These are phyloP conservation scores for Lepisosteus oculatus DNA, from an alignment of 2,113 vertebrate species.

Conservation along the genomic window DNA sequence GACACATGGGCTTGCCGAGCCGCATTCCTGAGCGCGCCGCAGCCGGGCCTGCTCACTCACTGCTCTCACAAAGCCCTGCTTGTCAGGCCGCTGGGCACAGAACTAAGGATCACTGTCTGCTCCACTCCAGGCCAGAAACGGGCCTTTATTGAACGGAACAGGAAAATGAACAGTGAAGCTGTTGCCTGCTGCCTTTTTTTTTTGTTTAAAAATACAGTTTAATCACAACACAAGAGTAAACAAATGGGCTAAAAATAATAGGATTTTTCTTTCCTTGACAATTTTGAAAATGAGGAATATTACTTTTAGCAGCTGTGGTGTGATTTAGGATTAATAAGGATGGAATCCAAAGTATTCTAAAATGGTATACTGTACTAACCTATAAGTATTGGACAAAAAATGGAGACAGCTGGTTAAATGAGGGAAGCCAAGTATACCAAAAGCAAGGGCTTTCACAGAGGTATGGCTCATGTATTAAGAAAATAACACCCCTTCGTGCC, in stretches of 20 bases:
- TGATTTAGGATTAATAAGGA: too few species aligned
- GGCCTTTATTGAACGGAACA: conserved; percentile 17
- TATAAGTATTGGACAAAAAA: too few species aligned
- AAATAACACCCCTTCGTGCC: too few species aligned
- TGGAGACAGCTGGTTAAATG: too few species aligned
- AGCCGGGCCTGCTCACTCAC: conserved; percentile 24
- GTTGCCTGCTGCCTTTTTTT: neutral
- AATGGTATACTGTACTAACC: too few species aligned
- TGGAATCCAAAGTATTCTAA: too few species aligned
- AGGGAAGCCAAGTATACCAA: too few species aligned
- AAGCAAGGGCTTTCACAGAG: too few species aligned
- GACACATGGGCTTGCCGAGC: conserved; percentile 5
- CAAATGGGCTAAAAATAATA: too few species aligned
- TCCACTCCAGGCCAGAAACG: conserved; percentile 22
- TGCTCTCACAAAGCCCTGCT: conserved; percentile 44
- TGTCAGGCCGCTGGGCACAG: conserved; percentile 35
- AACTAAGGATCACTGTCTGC: conserved; percentile 56
- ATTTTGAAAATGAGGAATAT: neutral
- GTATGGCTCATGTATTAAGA: too few species aligned
- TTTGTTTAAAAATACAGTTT: neutral
- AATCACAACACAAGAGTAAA: too few species aligned
- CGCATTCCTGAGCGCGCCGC: conserved; percentile 41
- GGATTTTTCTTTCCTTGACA: neutral
- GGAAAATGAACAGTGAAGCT: conserved; percentile 10
- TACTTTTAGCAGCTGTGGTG: neutral